phyloP scores from a whole-genome alignment of 2,797 vertebrate genomes.

The Enteromius afrohamiltoni region DNA sequence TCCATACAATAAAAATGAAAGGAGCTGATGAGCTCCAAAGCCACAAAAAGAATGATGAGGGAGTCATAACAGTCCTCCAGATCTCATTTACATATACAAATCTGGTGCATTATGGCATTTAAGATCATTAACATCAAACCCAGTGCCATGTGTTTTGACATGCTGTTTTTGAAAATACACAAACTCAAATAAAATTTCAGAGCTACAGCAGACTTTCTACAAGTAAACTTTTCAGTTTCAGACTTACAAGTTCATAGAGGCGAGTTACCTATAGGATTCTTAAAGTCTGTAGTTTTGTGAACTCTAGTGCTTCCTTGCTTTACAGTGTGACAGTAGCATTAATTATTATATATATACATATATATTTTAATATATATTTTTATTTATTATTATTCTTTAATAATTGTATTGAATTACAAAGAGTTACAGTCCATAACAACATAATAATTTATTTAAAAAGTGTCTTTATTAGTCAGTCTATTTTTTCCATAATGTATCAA shows the following conservation, averaged over 20 bases:
- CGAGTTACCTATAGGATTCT: neutral
- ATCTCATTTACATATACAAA: constrained; percentile 1
- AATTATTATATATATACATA: no score
- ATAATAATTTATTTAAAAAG: no score
- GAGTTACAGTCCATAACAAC: no score
- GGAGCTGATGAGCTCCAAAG: neutral
- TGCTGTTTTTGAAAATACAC: neutral
- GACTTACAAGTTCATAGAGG: neutral
- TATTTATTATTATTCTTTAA: no score
- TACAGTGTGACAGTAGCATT: no score
- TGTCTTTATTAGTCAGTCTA: no score
- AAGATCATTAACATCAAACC: neutral
- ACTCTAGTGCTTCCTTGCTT: no score
- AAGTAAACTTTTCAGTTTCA: neutral
- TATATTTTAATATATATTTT: no score
- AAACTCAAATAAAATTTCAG: neutral
- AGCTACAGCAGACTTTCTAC: neutral
- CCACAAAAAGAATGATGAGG: neutral
- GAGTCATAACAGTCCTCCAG: neutral
- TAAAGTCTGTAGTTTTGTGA: no score
- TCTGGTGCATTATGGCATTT: neutral
- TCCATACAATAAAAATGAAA: neutral
- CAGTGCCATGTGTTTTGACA: neutral
- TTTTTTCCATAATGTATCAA: no score
- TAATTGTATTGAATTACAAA: no score